Evolutionary conservation across 2,888 invertebrate genomes (phyloP), one percentile per base, ranked within the genome.

Genomic region (Pemphredon lugubris): DNA sequence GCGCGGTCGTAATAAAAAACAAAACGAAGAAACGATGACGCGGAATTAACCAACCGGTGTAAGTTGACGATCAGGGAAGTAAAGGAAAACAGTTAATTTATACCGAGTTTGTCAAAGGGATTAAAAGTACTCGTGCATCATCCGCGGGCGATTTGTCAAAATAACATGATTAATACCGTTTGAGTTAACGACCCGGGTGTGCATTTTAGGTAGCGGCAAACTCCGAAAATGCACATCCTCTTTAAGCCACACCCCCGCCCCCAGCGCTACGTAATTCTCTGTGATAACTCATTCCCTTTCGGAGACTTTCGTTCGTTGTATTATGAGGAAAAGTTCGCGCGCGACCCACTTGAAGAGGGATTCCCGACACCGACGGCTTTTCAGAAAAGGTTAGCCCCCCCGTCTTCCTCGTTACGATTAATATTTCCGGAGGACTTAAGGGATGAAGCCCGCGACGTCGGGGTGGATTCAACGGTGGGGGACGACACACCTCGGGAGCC

Each of bases 241-340:
- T 34, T 48, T 48, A 47, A 47, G 47, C 11, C 3, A 26, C 26
- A 26, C 7, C 14, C 13, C 5, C 20, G 21, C 26, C 5, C 4
- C 13, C 57, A 37, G n/a, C 18, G 18, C 37, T 70, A 54, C 18
- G 48, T 61, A 67, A 77, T 74, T 77, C 67, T 45, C 50, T 71
- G 23, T 71, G 67, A 67, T 77, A 73, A 67, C 37, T n/a, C 34
- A 77, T 77, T 73, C 77, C 37, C 61, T 73, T 77, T 77, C 16
- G 7, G 4, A 5, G 9, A 14, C 30, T 30, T 37, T 39, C 48
- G 39, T 61, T 32, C 63, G 63, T 77, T 77, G 51, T 73, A 51
- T 68, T 66, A 63, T 16, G 57, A 58, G 57, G 39, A 50, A 70
- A 73, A 64, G 66, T 58, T 64, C 59, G 44, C 61, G 44, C 61